Evolutionary conservation across 2,113 vertebrate species (phyloP).

Genomic region (Verasper variegatus): DNA sequence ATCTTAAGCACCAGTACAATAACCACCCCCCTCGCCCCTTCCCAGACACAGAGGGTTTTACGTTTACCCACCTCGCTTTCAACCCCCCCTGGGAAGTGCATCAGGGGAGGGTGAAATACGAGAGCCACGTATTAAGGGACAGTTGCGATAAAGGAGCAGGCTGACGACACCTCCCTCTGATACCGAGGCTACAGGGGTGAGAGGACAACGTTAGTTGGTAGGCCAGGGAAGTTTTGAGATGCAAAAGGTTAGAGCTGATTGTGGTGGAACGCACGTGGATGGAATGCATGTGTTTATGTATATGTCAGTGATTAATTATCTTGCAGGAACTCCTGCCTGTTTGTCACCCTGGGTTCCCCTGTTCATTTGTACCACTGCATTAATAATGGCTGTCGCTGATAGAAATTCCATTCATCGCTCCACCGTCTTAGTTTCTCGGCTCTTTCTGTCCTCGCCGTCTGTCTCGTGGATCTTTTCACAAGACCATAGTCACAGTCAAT

Average conservation of each 20-base stretch:
- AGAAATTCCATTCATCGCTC: conserved; percentile 39
- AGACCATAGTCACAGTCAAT: conserved; percentile 2
- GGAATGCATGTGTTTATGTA: conserved; percentile 30
- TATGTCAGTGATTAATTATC: conserved; percentile 65
- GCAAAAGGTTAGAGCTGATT: conserved; percentile 27
- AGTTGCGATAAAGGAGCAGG: conserved; percentile 44
- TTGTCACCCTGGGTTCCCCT: conserved; percentile 56
- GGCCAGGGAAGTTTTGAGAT: conserved; percentile 42
- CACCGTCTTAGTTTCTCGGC: neutral
- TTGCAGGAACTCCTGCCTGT: conserved; percentile 54
- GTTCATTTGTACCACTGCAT: conserved; percentile 67
- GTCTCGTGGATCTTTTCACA: neutral
- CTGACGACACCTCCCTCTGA: conserved; percentile 70
- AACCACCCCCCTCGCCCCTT: conserved; percentile 5
- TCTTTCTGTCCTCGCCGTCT: neutral
- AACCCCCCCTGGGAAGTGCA: conserved; percentile 61
- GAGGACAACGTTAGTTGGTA: conserved; percentile 68
- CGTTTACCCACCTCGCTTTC: conserved; percentile 60
- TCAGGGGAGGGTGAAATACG: conserved; percentile 63
- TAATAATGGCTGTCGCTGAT: conserved; percentile 60
- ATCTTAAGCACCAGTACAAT: conserved; percentile 60
- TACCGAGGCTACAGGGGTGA: conserved; percentile 60
- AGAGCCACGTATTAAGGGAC: conserved; percentile 59
- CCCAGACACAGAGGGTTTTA: conserved; percentile 54
- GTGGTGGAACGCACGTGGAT: conserved; percentile 9